Evolutionary conservation across 2,888 invertebrate species (phyloP).

Genomic region (Galeopsomyia nigrocyanea): DNA sequence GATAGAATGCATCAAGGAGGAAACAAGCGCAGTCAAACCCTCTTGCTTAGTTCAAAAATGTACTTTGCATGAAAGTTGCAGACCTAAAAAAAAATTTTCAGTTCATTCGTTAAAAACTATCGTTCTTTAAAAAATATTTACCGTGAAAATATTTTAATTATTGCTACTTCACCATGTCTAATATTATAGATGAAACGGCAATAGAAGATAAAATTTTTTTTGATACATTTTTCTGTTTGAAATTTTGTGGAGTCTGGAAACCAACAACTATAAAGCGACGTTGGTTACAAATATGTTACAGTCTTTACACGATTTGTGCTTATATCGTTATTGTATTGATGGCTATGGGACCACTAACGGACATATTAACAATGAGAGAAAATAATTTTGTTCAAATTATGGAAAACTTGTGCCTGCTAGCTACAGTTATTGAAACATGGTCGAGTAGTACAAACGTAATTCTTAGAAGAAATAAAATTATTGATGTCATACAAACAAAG

Average conservation of each 20-base stretch:
- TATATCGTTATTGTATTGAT: not conserved
- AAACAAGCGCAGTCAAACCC: no score
- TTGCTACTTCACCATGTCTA: no score
- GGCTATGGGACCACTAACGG: no score
- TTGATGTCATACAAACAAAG: not conserved
- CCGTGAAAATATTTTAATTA: no score
- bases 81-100: no score
- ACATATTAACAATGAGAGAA: no score
- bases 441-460: not conserved
- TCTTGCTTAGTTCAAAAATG: no score
- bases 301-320: not conserved
- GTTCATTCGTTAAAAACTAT: no score
- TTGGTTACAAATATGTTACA: not conserved
- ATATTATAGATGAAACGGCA: no score
- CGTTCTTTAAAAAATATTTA: no score
- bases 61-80: no score
- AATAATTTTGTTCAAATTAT: not conserved
- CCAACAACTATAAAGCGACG: not conserved
- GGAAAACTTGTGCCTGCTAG: not conserved
- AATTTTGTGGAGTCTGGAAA: not conserved
- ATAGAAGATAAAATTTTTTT: not conserved
- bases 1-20: no score
- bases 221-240: not conserved
- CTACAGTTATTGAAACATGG: not conserved
- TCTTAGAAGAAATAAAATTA: not conserved